phyloP scores from a whole-genome alignment of 64 coral and sea anemone species.

The Dendrophyllia cribrosa region DNA sequence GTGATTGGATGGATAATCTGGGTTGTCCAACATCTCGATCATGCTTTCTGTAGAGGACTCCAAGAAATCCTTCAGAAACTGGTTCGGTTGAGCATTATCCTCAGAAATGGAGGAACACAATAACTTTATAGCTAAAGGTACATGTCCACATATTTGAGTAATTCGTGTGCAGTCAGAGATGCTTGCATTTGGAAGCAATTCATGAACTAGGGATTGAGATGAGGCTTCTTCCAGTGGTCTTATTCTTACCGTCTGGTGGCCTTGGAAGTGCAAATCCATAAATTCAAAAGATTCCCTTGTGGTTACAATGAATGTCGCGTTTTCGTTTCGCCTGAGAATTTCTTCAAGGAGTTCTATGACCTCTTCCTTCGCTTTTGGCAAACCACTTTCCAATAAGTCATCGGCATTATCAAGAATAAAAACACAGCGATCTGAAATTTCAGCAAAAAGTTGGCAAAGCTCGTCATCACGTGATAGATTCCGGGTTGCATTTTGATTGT shows the following conservation, averaged over 20 bases:
- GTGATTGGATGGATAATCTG: neutral
- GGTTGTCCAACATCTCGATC: slow-evolving; percentile 1
- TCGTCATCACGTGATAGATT: neutral
- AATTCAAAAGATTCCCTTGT: neutral
- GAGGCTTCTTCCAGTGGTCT: neutral
- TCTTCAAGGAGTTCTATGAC: neutral
- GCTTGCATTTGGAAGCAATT: neutral
- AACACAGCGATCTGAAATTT: neutral
- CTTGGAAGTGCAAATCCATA: neutral
- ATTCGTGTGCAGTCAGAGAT: neutral
- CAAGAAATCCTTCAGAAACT: neutral
- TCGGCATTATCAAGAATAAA: slow-evolving; percentile 55
- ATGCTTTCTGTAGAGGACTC: neutral
- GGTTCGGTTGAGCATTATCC: neutral
- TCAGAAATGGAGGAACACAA: neutral
- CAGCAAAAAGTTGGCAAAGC: neutral
- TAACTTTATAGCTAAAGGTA: neutral
- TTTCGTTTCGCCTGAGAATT: neutral
- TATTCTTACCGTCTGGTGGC: neutral
- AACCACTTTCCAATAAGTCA: slow-evolving; percentile 14
- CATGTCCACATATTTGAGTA: neutral
- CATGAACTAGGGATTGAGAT: neutral
- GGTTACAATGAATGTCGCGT: neutral
- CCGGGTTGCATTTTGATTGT: neutral
- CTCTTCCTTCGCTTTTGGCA: neutral